Evolutionary conservation across 2,888 invertebrate species (phyloP), one percentile per base, ranked within the genome.

Genomic region (Nycteola revayana): DNA sequence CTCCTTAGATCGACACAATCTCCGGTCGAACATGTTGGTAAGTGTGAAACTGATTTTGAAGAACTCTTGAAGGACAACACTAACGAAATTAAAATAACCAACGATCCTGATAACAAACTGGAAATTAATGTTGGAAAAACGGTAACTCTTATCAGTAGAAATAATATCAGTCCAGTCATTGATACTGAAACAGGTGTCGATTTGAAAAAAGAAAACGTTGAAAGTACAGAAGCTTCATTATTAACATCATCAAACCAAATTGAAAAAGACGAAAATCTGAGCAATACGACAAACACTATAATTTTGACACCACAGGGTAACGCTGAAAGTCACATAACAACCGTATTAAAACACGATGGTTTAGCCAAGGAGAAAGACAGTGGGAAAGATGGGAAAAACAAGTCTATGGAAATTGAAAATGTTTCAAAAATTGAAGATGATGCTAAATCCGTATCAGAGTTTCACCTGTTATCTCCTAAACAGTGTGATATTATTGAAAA

Each of bases 31-130:
- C 60, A 55, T 41, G 49, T 59, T 40, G 25, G 66, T 6, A 87
- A 87, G 69, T 78, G 82, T 64, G 87, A 80, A 54, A 89, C 88
- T 22, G 89, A 89, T 60, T 89, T 88, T 59, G 89, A 89, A 61
- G 89, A 89, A 54, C 60, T 89, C 25, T 60, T 89, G 14, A 89
- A 85, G 67, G 88, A 89, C 55, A 89, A 79, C 31, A 85, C 88
- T 10, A 88, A 85, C 61, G 85, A 89, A 71, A 88, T 87, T 29
- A 89, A 89, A 72, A 60, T 85, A 8, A 76, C 71, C 8, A 86
- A 82, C 55, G 71, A 82, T 37, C 73, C 78, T 8, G 84, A 85
- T 35, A 86, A 82, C 52, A 85, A 80, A 60, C 63, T 83, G 21
- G 84, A 86, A 65, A 60, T 84, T 0, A 81, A 81, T 60, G 76